A percentile compares a stretch with the other conserved stretches of the same genome.
Evolutionary conservation across 2,888 invertebrate species (phyloP).

Genomic region (Hemicrepidius hirtus): DNA sequence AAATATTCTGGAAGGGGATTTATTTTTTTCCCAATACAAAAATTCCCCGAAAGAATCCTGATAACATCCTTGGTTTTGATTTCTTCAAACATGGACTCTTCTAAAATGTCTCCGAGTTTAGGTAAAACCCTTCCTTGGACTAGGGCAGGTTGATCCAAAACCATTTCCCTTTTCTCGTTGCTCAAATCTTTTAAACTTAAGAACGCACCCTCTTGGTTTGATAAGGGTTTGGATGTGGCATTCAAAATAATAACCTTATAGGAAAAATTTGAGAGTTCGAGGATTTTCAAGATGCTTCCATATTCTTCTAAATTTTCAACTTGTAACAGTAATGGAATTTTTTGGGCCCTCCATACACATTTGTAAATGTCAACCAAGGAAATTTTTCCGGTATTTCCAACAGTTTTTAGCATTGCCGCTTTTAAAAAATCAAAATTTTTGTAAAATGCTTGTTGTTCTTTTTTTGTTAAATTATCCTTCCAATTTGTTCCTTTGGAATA

Average conservation of each 20-base stretch:
- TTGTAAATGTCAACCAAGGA: background rate
- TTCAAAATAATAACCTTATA: background rate
- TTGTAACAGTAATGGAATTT: background rate
- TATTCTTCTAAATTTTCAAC: background rate
- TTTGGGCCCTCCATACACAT: background rate
- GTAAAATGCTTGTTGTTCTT: background rate
- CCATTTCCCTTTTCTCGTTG: background rate
- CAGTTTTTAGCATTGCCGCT: background rate
- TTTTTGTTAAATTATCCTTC: background rate
- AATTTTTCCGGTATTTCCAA: background rate
- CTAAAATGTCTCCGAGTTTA: background rate
- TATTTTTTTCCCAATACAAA: background rate
- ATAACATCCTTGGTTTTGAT: background rate
- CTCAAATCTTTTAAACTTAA: background rate
- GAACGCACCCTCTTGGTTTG: background rate
- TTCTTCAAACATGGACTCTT: background rate
- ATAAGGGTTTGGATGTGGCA: background rate
- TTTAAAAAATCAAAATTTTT: background rate
- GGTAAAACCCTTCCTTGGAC: background rate
- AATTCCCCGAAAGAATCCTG: background rate
- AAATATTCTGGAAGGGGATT: conserved; percentile 4
- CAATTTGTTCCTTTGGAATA: background rate
- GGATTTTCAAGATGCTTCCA: background rate
- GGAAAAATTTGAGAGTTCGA: background rate
- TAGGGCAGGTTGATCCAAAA: background rate